phyloP scores from a whole-genome alignment of 1,140 invertebrate genomes.

The Drosophila sucinea region DNA sequence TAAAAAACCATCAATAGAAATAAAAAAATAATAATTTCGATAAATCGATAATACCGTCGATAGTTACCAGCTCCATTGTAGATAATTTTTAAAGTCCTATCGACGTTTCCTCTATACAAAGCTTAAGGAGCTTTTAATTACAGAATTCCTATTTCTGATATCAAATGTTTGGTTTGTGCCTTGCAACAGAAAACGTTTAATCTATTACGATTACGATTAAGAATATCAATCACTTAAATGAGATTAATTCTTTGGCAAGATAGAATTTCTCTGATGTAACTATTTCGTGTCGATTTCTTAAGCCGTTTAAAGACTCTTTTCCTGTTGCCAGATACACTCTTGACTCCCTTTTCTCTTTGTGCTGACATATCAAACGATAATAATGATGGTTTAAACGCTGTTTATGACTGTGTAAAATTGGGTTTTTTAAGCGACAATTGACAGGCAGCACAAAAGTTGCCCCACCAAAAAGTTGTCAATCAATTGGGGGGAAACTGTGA shows the following conservation, averaged over 20 bases:
- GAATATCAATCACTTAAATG: neutral
- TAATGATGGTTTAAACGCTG: slow-evolving; percentile 55
- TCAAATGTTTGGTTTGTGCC: too few species aligned
- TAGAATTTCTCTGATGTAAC: neutral
- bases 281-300: neutral
- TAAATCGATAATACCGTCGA: too few species aligned
- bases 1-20: too few species aligned
- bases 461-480: slow-evolving; percentile 60
- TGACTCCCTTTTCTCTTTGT: neutral
- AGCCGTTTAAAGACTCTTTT: slow-evolving; percentile 1
- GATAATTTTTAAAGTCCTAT: too few species aligned
- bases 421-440: slow-evolving; percentile 75
- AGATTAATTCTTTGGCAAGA: too few species aligned
- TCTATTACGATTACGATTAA: neutral
- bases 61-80: too few species aligned
- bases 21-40: too few species aligned
- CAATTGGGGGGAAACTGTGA: slow-evolving; percentile 31
- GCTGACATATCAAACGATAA: slow-evolving; percentile 6
- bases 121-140: too few species aligned
- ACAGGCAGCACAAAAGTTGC: slow-evolving; percentile 62
- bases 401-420: slow-evolving; percentile 71
- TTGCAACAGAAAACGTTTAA: too few species aligned
- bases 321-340: neutral
- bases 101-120: too few species aligned
- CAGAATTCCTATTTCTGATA: too few species aligned